A percentile compares a stretch with the other conserved stretches of the same genome.
Conservation (phyloP, 2,888 invertebrate species). For the Caenorhabditis macrosperma region DNA sequence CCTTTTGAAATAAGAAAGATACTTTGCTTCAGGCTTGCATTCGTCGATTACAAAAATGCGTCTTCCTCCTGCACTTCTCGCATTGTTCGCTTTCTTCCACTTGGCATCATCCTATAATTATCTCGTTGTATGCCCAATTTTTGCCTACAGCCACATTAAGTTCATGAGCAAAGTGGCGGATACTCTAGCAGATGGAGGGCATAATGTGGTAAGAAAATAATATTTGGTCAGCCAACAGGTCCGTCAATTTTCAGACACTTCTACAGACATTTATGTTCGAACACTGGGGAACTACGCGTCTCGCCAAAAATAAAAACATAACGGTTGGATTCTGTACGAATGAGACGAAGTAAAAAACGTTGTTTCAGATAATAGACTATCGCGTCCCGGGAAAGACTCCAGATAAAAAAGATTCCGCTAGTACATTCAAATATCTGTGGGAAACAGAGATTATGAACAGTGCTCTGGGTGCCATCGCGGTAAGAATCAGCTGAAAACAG, state of each 20-base stretch:
- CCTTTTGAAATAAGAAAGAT: too few relatives aligned
- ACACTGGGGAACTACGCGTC: not conserved
- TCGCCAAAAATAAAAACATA: not conserved
- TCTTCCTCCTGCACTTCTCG: not conserved
- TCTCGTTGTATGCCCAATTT: conserved; percentile 42
- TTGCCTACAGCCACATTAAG: conserved; percentile 52
- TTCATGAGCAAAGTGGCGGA: conserved; percentile 57
- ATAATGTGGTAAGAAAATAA: conserved; percentile 46
- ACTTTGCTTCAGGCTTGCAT: too few relatives aligned
- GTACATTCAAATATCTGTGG: not conserved
- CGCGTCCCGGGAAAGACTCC: not conserved
- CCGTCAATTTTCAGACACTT: not conserved
- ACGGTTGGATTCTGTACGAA: not conserved
- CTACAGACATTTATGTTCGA: not conserved
- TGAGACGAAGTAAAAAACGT: too few relatives aligned
- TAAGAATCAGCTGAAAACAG: not conserved
- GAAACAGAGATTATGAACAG: not conserved
- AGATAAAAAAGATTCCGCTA: not conserved
- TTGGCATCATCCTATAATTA: conserved; percentile 13
- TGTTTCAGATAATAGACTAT: not conserved
- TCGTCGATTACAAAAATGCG: not conserved
- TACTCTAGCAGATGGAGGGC: conserved; percentile 52
- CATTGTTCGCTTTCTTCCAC: not conserved
- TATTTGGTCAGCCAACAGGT: not conserved
- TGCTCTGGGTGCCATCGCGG: not conserved